Percentiles rank a stretch among this genome's conserved stretches.
Conservation (phyloP, 2,888 invertebrate genomes). For the Pyrgus malvae region DNA sequence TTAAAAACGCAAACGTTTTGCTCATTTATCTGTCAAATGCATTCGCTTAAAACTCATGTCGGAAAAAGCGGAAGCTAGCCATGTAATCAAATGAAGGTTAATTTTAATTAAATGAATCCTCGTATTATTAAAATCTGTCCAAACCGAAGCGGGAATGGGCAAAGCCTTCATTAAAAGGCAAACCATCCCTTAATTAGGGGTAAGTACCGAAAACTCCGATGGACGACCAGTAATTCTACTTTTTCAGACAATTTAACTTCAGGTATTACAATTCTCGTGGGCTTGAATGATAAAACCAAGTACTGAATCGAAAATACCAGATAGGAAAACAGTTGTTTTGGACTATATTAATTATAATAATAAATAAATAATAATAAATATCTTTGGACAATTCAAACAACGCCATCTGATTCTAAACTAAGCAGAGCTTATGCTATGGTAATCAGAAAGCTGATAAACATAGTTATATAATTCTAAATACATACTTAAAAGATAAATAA, state of each 20-base stretch:
- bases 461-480: too few relatives aligned
- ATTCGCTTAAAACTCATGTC: neutral
- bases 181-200: slow-evolving; percentile 17
- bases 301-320: neutral
- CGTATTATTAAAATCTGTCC: slow-evolving; percentile 14
- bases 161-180: slow-evolving; percentile 18
- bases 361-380: too few relatives aligned
- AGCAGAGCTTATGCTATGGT: too few relatives aligned
- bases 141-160: neutral
- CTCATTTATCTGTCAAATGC: too few relatives aligned
- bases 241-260: slow-evolving; percentile 14
- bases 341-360: too few relatives aligned
- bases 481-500: too few relatives aligned
- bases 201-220: slow-evolving; percentile 13
- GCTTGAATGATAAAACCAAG: too few relatives aligned
- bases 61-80: neutral
- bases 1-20: too few relatives aligned
- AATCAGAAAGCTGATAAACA: too few relatives aligned
- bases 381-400: too few relatives aligned
- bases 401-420: too few relatives aligned
- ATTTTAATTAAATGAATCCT: slow-evolving; percentile 11
- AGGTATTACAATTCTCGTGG: neutral
- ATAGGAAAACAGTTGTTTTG: neutral
- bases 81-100: neutral
- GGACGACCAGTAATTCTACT: slow-evolving; percentile 11